A percentile compares a stretch with the other conserved stretches of the same genome.
Conservation (phyloP, 2,797 vertebrate species). For the Gymnothorax reevesii region DNA sequence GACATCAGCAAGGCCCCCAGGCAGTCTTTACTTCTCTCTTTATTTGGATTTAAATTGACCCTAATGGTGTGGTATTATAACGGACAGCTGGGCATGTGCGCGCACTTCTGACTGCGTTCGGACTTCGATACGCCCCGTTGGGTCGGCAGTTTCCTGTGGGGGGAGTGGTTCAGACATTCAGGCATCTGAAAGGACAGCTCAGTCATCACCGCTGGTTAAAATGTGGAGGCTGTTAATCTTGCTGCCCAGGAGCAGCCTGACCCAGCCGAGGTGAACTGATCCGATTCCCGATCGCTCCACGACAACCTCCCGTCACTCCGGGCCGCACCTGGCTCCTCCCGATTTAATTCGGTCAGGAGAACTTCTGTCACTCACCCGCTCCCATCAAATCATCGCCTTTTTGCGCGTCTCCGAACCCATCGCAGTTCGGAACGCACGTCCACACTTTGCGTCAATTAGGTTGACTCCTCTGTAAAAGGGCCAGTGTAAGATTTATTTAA, state of each 20-base stretch:
- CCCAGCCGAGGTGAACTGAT: neutral
- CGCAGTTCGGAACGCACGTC: no score
- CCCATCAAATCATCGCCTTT: no score
- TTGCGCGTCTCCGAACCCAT: no score
- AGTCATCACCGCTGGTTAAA: neutral
- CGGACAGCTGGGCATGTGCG: neutral
- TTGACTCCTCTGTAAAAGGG: no score
- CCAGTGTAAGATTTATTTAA: no score
- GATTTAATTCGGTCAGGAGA: neutral
- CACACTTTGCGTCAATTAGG: no score
- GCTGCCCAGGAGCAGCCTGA: neutral
- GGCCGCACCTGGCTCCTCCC: neutral
- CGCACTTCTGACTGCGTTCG: neutral
- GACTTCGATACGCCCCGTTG: neutral
- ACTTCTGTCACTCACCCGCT: neutral
- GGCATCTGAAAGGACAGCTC: neutral
- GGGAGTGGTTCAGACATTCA: neutral
- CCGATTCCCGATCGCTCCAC: neutral
- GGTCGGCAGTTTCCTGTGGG: neutral
- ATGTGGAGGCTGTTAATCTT: neutral
- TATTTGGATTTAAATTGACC: neutral
- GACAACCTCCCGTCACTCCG: neutral
- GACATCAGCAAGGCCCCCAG: neutral
- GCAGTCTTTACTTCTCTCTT: neutral
- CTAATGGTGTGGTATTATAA: neutral